A percentile compares a stretch with the other conserved stretches of the same genome.
Conservation (phyloP, 2,888 invertebrate genomes). For the Xylophagus ater region DNA sequence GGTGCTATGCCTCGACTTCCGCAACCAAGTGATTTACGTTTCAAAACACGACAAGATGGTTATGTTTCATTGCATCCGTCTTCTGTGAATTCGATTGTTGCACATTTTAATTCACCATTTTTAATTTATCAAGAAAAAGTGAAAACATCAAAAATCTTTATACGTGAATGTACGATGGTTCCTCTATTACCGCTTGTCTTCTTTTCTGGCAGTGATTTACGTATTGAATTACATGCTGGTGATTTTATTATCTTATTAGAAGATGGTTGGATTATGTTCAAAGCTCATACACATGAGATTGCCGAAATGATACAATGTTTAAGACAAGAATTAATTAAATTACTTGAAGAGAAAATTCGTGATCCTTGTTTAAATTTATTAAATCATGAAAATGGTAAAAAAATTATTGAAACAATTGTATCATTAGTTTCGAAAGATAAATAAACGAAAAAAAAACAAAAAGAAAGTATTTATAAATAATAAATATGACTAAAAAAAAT, state of each 20-base stretch:
- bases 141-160: conserved; percentile 66
- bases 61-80: conserved; percentile 66
- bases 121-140: conserved; percentile 75
- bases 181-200: conserved; percentile 61
- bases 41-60: conserved; percentile 63
- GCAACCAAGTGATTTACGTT: conserved; percentile 58
- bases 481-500: no score
- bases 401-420: conserved; percentile 64
- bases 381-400: conserved; percentile 61
- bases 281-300: conserved; percentile 64
- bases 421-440: conserved; percentile 53
- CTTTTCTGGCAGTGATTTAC: conserved; percentile 59
- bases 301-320: conserved; percentile 74
- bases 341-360: conserved; percentile 74
- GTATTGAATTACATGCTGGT: conserved; percentile 61
- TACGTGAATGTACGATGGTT: conserved; percentile 71
- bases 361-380: conserved; percentile 65
- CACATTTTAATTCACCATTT: conserved; percentile 61
- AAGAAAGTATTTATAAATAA: no score
- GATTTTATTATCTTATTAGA: conserved; percentile 62
- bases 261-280: conserved; percentile 73
- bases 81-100: conserved; percentile 56
- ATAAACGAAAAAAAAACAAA: no score
- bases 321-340: conserved; percentile 58
- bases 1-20: conserved; percentile 65